Base-by-base conservation (phyloP, 2,797 vertebrate genomes). In the Rhincodon typus region DNA sequence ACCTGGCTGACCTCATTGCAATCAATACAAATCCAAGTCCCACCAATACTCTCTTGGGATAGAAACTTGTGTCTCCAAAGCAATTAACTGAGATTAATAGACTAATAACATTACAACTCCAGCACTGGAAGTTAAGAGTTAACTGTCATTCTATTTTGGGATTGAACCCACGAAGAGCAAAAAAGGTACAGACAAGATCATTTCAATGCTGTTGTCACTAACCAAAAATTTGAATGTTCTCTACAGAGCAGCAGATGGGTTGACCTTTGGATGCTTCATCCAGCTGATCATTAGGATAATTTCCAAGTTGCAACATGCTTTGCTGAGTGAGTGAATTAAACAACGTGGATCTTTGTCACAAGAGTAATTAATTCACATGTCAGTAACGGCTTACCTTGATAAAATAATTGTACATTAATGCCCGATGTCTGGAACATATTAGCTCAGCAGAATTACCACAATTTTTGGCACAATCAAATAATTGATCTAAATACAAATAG, bases 401-500 rank as follows among this genome's bases (percentile, higher is more conserved):
- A 42, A 69, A 69, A 69, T 69, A 69, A 69, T 69, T n/a, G 34
- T 25, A 69, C 7, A 67, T 69, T 93, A 93, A 93, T 67, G 90
- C n/a, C n/a, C 2, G 42, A 38, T 67, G n/a, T 93, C 38, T 93
- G 82, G 82, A 50, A 84, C 21, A 42, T 23, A 25, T 84, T 38
- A 69, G 17, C 8, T 8, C 38, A 12, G 8, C 23, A 42, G 8
- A 25, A 42, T 15, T 69, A 13, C n/a, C n/a, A 46, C 21, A 67
- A 12, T 69, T 93, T 93, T 93, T 21, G 38, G 3, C 5, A 4
- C 19, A 91, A 5, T 66, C 15, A 66, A n/a, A 66, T 93, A 62
- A 93, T 25, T 69, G 90, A 93, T 93, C 66, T 93, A 12, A 93
- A 93, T 93, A n/a, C 90, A 93, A 93, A 93, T 69, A 42, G n/a